Conservation (phyloP, 1,140 invertebrate genomes). For the Sminthurinus signatus region DNA sequence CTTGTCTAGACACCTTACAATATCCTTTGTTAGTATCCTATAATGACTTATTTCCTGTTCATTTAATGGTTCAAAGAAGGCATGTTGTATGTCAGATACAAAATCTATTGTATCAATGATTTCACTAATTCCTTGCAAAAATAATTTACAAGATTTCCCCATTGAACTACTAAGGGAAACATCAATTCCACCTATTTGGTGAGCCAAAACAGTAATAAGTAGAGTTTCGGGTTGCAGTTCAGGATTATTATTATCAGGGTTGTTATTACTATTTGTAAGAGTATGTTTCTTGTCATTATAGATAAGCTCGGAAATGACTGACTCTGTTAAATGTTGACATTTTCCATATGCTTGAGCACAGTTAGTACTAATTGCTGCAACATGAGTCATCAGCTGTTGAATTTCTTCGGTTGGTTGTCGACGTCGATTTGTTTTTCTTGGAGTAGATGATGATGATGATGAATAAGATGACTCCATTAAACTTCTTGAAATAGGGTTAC, state of each 20-base stretch:
- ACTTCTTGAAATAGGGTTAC: no score
- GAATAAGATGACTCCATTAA: not conserved
- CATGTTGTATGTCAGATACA: not conserved
- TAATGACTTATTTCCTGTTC: not conserved
- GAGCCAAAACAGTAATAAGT: not conserved
- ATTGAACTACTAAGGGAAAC: not conserved
- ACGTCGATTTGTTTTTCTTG: not conserved
- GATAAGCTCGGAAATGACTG: no score
- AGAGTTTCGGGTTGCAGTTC: not conserved
- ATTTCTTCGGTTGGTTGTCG: not conserved
- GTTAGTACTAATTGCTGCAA: not conserved
- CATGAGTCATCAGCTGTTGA: not conserved
- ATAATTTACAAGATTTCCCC: not conserved
- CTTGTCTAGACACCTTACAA: not conserved
- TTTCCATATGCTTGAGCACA: not conserved
- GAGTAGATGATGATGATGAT: not conserved
- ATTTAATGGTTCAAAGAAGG: not conserved
- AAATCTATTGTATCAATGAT: not conserved
- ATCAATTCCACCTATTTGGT: constrained; percentile 8
- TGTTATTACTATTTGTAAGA: no score
- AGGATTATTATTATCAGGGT: not conserved
- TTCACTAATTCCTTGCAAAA: not conserved
- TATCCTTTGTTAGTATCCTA: not conserved
- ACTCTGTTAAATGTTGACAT: not conserved
- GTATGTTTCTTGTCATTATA: no score